Conservation (phyloP, 2,888 invertebrate genomes). For the Mesorhabditis sp. region DNA sequence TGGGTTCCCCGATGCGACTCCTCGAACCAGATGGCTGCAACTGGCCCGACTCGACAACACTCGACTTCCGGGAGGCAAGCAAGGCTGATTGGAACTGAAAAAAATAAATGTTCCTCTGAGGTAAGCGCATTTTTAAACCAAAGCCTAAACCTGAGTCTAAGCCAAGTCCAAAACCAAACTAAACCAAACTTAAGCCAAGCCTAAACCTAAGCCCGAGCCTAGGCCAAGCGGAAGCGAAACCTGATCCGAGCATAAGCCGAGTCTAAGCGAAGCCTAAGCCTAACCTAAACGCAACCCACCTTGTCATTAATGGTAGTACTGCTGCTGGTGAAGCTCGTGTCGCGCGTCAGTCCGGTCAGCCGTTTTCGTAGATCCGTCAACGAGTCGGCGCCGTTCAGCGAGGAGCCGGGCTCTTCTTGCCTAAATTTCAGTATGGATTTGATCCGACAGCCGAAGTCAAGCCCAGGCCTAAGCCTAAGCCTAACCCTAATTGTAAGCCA, state of each 20-base stretch:
- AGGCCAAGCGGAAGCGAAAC: neutral
- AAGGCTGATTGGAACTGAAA: conserved; percentile 6
- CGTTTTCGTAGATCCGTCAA: neutral
- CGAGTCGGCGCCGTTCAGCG: neutral
- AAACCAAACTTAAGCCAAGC: neutral
- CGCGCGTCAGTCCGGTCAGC: neutral
- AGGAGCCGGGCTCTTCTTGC: neutral
- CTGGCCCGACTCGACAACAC: neutral
- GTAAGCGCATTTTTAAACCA: too few relatives aligned
- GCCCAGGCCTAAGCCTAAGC: neutral
- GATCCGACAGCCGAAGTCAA: neutral
- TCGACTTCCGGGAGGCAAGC: neutral
- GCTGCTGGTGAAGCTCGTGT: neutral
- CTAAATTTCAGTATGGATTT: neutral
- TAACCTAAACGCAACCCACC: neutral
- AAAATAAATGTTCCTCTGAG: neutral
- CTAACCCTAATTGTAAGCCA: too few relatives aligned
- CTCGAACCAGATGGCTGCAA: neutral
- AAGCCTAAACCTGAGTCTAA: too few relatives aligned
- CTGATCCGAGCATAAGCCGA: neutral
- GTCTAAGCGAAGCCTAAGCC: neutral
- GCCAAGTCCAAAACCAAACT: too few relatives aligned
- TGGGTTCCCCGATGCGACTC: neutral
- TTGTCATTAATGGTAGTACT: neutral
- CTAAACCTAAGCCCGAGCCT: neutral